Base-by-base conservation (phyloP, 1,140 invertebrate genomes). In the Lethrus apterus region DNA sequence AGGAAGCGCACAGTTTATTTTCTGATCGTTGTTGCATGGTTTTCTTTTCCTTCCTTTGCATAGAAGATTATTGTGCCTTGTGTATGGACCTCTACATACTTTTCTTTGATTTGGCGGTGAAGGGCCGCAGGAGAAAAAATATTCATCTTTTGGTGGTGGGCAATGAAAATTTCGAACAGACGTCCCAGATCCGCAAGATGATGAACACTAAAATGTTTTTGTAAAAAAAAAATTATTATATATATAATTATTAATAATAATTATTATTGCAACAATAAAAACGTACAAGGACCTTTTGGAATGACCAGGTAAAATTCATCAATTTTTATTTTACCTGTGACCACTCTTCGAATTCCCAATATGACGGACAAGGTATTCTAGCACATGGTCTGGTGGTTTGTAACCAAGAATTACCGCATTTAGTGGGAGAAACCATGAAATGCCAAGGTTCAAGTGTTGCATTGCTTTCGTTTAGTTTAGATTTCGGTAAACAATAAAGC, bases 171-270 rank as follows among this genome's bases (percentile, higher is more conserved):
- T 70, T 8, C 85, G 70, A 1, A 70, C 70, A 26, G 84, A 79
- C 2, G 78, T 56, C 0, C 88, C 88, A 41, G 71, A 68, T 0
- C 86, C 86, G 69, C 89, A 91, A 4, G 74, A 77, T 24, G 74
- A 67, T 0, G 86, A 89, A 68, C 88, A 92, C 87, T 91, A 60
- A 2, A 69, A 63, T 23, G 14, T 9, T 40, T 20, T 21, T 9
- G 3, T 40, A 23, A 23, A 51, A 57, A 48, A 46, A 33, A 45
- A 29, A 32, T 24, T 54, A 30, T 1, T 43, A 40, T 33, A 17
- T 34, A 42, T 50, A 26, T 13, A 5, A 34, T 31, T 29, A 44
- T 4, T 7, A 14, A 24, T 5, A 4, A 30, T 21, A 43, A 43
- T 29, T 30, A 20, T 2, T 30, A n/a, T 8, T 29, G n/a, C 7